These are phyloP conservation scores for Rhinichthys klamathensis DNA, from an alignment of 2,113 vertebrate species.

Conservation along the genomic window DNA sequence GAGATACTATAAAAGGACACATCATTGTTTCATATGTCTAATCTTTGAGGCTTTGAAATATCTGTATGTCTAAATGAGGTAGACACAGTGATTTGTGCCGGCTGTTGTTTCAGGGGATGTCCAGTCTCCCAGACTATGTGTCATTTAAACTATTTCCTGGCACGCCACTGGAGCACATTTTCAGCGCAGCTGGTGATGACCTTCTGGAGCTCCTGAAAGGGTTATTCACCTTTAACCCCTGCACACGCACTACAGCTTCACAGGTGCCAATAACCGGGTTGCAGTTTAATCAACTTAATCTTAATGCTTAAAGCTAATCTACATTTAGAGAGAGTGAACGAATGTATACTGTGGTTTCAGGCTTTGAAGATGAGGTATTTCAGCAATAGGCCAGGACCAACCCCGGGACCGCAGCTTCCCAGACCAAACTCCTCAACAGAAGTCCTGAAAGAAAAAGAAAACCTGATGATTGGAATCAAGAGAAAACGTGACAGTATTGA, in stretches of 20 bases:
- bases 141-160: constrained; percentile 94
- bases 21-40: no score
- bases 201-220: constrained; percentile 88
- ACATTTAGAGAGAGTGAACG: neutral
- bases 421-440: constrained; percentile 88
- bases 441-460: constrained; percentile 86
- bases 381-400: constrained; percentile 90
- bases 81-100: constrained; percentile 29
- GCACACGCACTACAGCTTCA: constrained; percentile 84
- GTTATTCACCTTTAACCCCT: constrained; percentile 92
- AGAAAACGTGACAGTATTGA: constrained; percentile 86
- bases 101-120: constrained; percentile 83
- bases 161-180: constrained; percentile 93
- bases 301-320: neutral
- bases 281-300: neutral
- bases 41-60: neutral
- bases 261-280: constrained; percentile 77
- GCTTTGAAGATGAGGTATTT: constrained; percentile 93
- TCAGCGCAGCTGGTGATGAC: constrained; percentile 94
- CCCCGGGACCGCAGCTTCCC: constrained; percentile 88
- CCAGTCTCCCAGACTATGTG: constrained; percentile 92
- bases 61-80: neutral
- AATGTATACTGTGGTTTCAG: constrained; percentile 66
- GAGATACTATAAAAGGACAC: no score
- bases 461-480: constrained; percentile 77